Evolutionary conservation across 2,113 vertebrate species (phyloP), one percentile per base, ranked within the genome.

Genomic region (Pangasianodon hypophthalmus): DNA sequence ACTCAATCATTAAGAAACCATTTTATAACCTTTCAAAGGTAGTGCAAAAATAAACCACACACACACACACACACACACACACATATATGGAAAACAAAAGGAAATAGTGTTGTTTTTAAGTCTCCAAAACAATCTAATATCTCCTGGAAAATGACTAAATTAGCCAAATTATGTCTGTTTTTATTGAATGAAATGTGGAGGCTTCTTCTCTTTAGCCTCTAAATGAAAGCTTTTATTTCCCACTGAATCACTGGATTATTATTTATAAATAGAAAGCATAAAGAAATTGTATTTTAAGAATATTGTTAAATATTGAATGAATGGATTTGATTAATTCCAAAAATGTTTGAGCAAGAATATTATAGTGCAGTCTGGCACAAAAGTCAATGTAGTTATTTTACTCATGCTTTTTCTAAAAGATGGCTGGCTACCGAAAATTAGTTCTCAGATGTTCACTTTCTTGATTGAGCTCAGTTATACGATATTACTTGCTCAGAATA

Each of bases 1-100:
- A 89, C 88, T 52, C 69, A 14, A 56, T 48, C 82, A 85, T 89
- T 84, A 79, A 37, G 83, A 77, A 75, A 41, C 50, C n/a, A 64
- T 85, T 85, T 60, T 24, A 56, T 4, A 37, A 37, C 14, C 50
- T 84, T 73, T 73, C 52, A 88, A 84, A 73, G 64, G 24, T 21
- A 44, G 14, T 41, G 46, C 46, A 85, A 67, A 77, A 79, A 29
- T 11, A 79, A 50, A 52, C 37, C 21, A 13, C 44, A 67, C 46
- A n/a, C 8, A 52, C 52, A 87, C n/a, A n/a, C 2, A 26, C 37
- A 87, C 19, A 13, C 82, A 52, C 1, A 29, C 14, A 41, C 32
- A n/a, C n/a, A n/a, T n/a, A n/a, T n/a, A 60, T 46, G 18, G 54
- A 75, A 85, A 84, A 56, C n/a, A 85, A 62, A 24, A 88, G 87